A percentile compares a stretch with the other conserved stretches of the same genome.
Evolutionary conservation across 2,797 vertebrate genomes (phyloP).

Genomic region (Peromyscus nudipes): DNA sequence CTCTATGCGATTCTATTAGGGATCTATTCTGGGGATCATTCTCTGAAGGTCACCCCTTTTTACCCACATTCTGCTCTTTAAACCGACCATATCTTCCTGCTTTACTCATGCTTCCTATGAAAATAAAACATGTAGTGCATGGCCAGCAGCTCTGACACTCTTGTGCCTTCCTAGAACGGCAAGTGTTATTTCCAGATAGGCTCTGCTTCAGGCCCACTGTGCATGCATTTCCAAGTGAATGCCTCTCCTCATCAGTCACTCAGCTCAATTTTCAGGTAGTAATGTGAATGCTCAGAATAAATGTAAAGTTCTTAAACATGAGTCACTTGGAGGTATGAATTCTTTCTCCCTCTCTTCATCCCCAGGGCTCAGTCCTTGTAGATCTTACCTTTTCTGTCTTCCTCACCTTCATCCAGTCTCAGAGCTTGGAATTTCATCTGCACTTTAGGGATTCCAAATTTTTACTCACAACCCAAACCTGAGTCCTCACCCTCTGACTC

Average conservation of each 20-base stretch:
- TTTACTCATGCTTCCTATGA: neutral
- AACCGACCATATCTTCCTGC: neutral
- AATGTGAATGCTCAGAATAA: neutral
- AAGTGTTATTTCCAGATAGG: conserved; percentile 16
- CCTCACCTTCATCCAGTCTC: neutral
- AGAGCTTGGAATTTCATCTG: neutral
- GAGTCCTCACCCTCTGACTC: neutral
- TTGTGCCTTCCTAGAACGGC: neutral
- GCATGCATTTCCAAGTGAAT: neutral
- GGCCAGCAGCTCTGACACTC: neutral
- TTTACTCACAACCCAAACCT: neutral
- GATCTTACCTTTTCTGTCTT: neutral
- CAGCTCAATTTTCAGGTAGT: neutral
- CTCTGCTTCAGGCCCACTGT: neutral
- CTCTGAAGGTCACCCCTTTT: neutral
- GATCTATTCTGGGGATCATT: neutral
- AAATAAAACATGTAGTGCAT: neutral
- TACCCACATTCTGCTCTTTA: neutral
- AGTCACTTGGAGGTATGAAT: neutral
- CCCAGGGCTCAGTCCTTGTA: neutral
- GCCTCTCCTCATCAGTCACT: neutral
- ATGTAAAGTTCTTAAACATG: neutral
- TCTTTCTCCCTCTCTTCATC: neutral
- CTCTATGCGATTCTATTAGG: neutral
- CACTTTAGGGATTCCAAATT: neutral